Conservation (phyloP, 1,140 invertebrate species). For the Drosophila triauraria region DNA sequence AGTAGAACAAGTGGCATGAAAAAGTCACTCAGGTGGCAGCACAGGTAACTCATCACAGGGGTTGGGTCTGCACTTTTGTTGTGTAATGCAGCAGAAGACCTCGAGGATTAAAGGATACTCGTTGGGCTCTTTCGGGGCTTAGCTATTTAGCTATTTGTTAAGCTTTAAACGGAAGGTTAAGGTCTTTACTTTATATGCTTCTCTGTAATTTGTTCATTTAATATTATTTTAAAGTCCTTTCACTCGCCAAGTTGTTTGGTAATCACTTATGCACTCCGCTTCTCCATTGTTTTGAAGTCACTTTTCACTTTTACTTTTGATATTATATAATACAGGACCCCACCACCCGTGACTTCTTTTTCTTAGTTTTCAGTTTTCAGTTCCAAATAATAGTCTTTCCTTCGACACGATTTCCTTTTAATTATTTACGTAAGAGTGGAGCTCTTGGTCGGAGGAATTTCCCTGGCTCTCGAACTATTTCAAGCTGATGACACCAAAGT, state of each 20-base stretch:
- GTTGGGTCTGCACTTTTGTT: slow-evolving; percentile 39
- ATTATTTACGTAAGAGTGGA: slow-evolving; percentile 68
- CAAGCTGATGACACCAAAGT: slow-evolving; percentile 65
- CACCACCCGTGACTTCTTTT: slow-evolving; percentile 1
- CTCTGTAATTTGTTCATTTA: neutral
- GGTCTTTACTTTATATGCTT: neutral
- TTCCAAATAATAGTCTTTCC: neutral
- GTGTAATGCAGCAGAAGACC: slow-evolving; percentile 37
- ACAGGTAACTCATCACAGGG: slow-evolving; percentile 24
- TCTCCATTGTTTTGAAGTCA: slow-evolving; percentile 41
- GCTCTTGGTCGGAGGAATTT: slow-evolving; percentile 31
- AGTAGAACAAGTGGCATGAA: slow-evolving; percentile 31
- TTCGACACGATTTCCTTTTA: slow-evolving; percentile 14
- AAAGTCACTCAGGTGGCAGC: slow-evolving; percentile 45
- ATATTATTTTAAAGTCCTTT: slow-evolving; percentile 13
- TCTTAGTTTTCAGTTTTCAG: neutral
- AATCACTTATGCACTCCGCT: slow-evolving; percentile 61
- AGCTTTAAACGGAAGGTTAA: slow-evolving; percentile 21
- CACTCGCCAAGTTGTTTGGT: slow-evolving; percentile 47
- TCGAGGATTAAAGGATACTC: slow-evolving; percentile 35
- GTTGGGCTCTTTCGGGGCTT: slow-evolving; percentile 2
- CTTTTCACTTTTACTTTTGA: slow-evolving; percentile 50
- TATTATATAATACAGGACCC: slow-evolving; percentile 60
- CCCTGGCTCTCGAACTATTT: slow-evolving; percentile 52
- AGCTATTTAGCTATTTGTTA: slow-evolving; percentile 12